These are phyloP conservation scores for Diarsia mendica DNA, from an alignment of 2,888 invertebrate species.

Conservation along the genomic window DNA sequence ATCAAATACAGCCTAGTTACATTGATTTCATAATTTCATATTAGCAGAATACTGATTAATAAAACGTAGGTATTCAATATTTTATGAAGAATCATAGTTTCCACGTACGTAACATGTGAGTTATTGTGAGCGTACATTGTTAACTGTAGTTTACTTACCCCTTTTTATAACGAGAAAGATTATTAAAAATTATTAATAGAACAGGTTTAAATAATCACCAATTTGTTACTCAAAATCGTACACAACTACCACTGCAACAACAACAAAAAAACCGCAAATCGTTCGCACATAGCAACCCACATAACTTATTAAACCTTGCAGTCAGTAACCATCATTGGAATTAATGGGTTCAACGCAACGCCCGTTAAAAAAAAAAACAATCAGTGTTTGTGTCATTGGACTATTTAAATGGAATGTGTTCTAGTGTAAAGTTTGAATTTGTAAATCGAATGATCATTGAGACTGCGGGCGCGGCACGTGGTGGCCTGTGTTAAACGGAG, in stretches of 20 bases:
- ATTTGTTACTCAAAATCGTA: background rate
- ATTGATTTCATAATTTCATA: slow-evolving; percentile 42
- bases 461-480: slow-evolving; percentile 39
- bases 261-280: background rate
- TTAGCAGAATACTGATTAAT: slow-evolving; percentile 28
- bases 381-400: slow-evolving; percentile 47
- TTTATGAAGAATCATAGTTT: slow-evolving; percentile 6
- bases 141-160: background rate
- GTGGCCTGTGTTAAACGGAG: slow-evolving; percentile 36
- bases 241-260: background rate
- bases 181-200: background rate
- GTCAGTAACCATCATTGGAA: slow-evolving; percentile 12
- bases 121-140: background rate
- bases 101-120: slow-evolving; percentile 26
- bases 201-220: background rate
- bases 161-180: background rate
- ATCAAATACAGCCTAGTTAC: slow-evolving; percentile 41
- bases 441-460: slow-evolving; percentile 50
- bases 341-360: slow-evolving; percentile 37
- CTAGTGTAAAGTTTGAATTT: slow-evolving; percentile 48
- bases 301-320: background rate
- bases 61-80: slow-evolving; percentile 29
- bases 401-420: slow-evolving; percentile 56
- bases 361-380: slow-evolving; percentile 52
- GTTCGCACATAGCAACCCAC: slow-evolving; percentile 1